Evolutionary conservation across 2,113 vertebrate genomes (phyloP).

Genomic region (Terrapene triunguis): DNA sequence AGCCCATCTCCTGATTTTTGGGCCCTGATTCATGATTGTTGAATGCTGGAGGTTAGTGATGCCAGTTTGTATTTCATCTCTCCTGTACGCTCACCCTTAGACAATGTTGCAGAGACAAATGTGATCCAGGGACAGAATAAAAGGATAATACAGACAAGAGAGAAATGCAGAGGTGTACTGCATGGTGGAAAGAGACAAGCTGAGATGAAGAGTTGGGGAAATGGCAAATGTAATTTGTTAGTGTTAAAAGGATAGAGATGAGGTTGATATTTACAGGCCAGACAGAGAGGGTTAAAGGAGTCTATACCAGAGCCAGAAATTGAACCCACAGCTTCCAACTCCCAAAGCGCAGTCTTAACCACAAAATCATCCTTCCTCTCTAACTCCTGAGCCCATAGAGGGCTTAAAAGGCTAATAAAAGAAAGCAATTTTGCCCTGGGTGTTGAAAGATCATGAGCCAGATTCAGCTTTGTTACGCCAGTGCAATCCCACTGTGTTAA

Average conservation of each 20-base stretch:
- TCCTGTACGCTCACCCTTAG: slow-evolving; percentile 1
- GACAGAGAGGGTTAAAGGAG: not conserved
- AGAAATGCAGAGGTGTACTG: not conserved
- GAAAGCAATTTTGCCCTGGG: not conserved
- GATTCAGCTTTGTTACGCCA: rapidly evolving
- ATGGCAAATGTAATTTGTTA: not conserved
- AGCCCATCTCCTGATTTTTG: slow-evolving; percentile 3
- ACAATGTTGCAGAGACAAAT: not conserved
- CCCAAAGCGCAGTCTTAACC: rapidly evolving
- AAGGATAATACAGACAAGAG: not conserved
- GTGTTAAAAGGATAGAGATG: not conserved
- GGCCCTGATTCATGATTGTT: not conserved
- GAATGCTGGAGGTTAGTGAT: slow-evolving; percentile 28
- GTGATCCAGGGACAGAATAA: slow-evolving; percentile 44
- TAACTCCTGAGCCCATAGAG: rapidly evolving
- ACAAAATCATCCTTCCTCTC: rapidly evolving
- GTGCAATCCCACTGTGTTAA: rapidly evolving
- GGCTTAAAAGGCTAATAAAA: rapidly evolving
- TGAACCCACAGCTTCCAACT: rapidly evolving
- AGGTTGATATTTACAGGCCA: not conserved
- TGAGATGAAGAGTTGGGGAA: slow-evolving; percentile 7
- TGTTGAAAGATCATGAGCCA: rapidly evolving
- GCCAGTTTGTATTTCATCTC: slow-evolving; percentile 52
- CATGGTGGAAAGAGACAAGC: not conserved
- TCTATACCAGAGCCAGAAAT: not conserved